Evolutionary conservation across 2,888 invertebrate genomes (phyloP).

Genomic region (Argyresthia albistria): DNA sequence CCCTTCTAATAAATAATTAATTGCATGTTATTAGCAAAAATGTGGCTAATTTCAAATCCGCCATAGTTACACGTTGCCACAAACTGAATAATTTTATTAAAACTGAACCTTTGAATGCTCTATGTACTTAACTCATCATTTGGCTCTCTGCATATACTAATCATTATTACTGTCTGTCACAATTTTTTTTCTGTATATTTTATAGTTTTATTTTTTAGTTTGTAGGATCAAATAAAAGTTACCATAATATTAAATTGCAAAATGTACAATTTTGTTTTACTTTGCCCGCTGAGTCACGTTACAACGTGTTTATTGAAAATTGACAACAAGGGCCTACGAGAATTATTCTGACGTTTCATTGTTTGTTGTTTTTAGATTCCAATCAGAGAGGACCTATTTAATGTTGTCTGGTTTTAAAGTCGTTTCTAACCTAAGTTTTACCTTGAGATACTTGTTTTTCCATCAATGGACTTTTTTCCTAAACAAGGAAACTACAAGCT

Average conservation of each 20-base stretch:
- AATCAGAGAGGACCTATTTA: too few species aligned
- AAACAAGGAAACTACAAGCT: too few species aligned
- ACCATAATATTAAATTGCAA: slow-evolving; percentile 32
- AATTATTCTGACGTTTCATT: too few species aligned
- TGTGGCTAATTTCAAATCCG: slow-evolving; percentile 13
- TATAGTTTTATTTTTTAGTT: slow-evolving; percentile 32
- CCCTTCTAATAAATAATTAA: too few species aligned
- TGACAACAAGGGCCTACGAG: too few species aligned
- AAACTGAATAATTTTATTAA: slow-evolving; percentile 3
- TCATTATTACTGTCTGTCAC: slow-evolving; percentile 16
- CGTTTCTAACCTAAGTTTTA: too few species aligned
- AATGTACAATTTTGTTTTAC: slow-evolving; percentile 43
- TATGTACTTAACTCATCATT: not conserved
- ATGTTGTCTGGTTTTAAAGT: slow-evolving; percentile 19
- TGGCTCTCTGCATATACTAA: slow-evolving; percentile 14
- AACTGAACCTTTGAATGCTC: not conserved
- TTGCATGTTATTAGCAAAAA: too few species aligned
- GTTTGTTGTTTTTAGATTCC: too few species aligned
- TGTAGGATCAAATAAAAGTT: slow-evolving; percentile 43
- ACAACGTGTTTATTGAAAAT: too few species aligned
- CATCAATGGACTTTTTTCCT: too few species aligned
- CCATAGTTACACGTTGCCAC: slow-evolving; percentile 38
- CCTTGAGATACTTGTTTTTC: too few species aligned
- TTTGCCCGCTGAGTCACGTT: slow-evolving; percentile 12
- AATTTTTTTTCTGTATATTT: slow-evolving; percentile 26